Conservation (phyloP, 2,113 vertebrate species). For the Anhinga rufa region DNA sequence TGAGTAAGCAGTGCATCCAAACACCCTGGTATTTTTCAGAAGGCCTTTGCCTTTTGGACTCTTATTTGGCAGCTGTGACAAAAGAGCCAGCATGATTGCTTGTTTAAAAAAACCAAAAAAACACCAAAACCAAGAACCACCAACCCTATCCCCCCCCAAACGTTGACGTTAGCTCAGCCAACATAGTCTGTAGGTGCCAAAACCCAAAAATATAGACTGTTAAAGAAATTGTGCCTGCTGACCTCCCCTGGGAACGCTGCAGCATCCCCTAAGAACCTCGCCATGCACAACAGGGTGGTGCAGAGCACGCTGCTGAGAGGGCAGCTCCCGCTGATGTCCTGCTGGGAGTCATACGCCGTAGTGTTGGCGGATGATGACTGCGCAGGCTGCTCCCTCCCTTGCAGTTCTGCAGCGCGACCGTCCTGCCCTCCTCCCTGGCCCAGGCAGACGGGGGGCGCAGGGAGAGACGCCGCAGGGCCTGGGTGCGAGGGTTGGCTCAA, state of each 20-base stretch:
- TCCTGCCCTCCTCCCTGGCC: background rate
- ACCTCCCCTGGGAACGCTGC: background rate
- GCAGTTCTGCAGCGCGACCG: accelerated
- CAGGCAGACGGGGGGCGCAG: background rate
- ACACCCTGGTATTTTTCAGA: background rate
- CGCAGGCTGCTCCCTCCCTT: background rate
- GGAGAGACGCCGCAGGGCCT: background rate
- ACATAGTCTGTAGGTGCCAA: background rate
- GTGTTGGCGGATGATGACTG: background rate
- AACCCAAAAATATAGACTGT: background rate
- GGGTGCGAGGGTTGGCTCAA: background rate
- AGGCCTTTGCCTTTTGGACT: slow-evolving; percentile 32
- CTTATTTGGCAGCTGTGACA: background rate
- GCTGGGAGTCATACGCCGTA: accelerated
- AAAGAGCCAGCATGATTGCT: background rate
- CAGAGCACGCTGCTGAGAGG: background rate
- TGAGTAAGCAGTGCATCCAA: background rate
- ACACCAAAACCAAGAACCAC: background rate
- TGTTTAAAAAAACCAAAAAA: background rate
- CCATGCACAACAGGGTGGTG: background rate
- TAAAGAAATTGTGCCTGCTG: background rate
- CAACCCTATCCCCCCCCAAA: background rate
- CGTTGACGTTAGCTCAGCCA: background rate
- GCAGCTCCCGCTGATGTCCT: background rate
- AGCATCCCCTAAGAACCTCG: background rate